Conservation (phyloP, 2,113 vertebrate genomes). For the Hippocampus zosterae region DNA sequence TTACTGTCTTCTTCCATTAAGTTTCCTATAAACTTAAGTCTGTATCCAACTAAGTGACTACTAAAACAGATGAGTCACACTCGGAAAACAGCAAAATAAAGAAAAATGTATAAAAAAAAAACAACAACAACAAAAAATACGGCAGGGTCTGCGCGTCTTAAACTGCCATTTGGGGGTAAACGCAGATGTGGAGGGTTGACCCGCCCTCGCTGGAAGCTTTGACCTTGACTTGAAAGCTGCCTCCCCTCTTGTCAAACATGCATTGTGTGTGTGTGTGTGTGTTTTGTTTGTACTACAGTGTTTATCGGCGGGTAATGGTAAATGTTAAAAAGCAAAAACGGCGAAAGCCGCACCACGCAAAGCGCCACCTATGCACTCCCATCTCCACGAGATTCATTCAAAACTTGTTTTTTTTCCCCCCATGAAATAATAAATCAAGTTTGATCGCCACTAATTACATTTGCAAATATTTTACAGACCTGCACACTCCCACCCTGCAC, state of each 20-base stretch:
- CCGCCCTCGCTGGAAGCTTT: constrained; percentile 45
- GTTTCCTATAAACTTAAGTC: constrained; percentile 25
- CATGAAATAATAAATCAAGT: not conserved
- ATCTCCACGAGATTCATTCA: too few species aligned
- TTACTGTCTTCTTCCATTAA: not conserved
- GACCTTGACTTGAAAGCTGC: constrained; percentile 38
- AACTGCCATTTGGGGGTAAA: constrained; percentile 26
- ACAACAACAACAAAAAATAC: not conserved
- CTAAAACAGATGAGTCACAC: constrained; percentile 35
- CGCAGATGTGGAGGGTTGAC: constrained; percentile 41
- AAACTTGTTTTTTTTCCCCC: not conserved
- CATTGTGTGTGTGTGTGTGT: not conserved
- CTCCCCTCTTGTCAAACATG: constrained; percentile 20
- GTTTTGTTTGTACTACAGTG: not conserved
- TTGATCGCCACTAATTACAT: not conserved
- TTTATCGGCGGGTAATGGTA: not conserved
- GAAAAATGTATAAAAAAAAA: not conserved
- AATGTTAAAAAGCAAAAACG: not conserved
- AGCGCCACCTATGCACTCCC: too few species aligned
- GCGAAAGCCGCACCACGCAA: not conserved
- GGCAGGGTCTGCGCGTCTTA: constrained; percentile 15
- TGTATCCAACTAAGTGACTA: constrained; percentile 18
- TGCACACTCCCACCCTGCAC: not conserved
- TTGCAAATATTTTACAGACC: not conserved
- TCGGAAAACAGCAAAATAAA: not conserved